Conservation (phyloP, 2,797 vertebrate species). For the Apogon hyalosoma region DNA sequence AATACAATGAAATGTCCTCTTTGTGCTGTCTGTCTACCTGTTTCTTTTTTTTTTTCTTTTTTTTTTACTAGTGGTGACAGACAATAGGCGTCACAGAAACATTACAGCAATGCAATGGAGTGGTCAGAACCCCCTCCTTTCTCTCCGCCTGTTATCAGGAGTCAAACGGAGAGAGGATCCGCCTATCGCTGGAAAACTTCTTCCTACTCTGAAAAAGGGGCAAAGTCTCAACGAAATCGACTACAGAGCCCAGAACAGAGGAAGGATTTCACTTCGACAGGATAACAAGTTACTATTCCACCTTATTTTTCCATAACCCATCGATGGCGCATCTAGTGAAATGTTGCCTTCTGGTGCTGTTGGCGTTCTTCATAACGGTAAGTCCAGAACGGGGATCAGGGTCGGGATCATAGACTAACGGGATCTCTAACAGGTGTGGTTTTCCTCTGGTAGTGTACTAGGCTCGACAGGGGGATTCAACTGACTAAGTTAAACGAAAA, state of each 20-base stretch:
- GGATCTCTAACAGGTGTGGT: conserved; percentile 59
- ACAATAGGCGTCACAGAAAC: conserved; percentile 43
- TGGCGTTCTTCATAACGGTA: conserved; percentile 59
- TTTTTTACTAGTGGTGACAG: rapidly evolving
- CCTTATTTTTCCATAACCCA: too few species aligned
- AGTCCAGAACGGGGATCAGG: conserved; percentile 30
- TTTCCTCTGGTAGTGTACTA: background rate
- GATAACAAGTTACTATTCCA: background rate
- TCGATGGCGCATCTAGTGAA: conserved; percentile 58
- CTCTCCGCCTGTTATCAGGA: conserved; percentile 59
- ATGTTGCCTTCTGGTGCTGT: conserved; percentile 16
- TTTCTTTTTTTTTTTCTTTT: background rate
- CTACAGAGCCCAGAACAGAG: background rate
- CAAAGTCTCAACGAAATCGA: conserved; percentile 64
- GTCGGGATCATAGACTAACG: background rate
- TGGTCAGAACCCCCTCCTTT: conserved; percentile 17
- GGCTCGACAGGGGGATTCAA: rapidly evolving
- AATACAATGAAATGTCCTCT: background rate
- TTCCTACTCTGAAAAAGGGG: conserved; percentile 36
- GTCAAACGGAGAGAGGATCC: conserved; percentile 33
- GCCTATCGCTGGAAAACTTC: conserved; percentile 50
- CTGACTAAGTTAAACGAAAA: background rate
- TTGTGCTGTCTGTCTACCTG: background rate
- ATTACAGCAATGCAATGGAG: conserved; percentile 5
- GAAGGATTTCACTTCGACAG: background rate